phyloP scores from a whole-genome alignment of 2,797 vertebrate genomes.

The Cercopithecus neglectus region DNA sequence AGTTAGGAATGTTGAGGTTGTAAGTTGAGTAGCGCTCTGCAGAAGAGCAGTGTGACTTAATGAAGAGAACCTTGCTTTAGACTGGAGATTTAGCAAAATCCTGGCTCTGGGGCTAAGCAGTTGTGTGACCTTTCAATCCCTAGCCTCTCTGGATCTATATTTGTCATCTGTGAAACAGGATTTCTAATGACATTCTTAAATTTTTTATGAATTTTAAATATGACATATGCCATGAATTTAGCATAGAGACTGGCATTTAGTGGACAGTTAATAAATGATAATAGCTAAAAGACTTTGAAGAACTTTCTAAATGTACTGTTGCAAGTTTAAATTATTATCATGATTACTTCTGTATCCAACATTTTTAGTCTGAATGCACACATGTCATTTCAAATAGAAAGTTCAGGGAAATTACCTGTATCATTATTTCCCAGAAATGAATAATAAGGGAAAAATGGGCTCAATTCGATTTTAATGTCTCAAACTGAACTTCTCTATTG shows the following conservation, averaged over 20 bases:
- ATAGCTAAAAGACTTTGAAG: background rate
- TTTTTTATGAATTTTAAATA: background rate
- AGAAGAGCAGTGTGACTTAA: background rate
- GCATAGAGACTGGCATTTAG: background rate
- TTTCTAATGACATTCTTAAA: background rate
- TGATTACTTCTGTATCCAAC: background rate
- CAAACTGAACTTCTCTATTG: background rate
- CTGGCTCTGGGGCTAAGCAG: background rate
- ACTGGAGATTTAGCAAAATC: background rate
- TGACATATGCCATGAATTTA: background rate
- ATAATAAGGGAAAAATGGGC: background rate
- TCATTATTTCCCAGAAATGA: background rate
- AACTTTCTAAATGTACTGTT: background rate
- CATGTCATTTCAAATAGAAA: background rate
- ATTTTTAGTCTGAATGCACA: background rate
- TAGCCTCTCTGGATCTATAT: background rate
- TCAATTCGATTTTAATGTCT: background rate
- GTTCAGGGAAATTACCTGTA: background rate
- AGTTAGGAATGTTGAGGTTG: background rate
- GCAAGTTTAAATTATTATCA: background rate
- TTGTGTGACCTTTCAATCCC: background rate
- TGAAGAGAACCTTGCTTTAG: background rate
- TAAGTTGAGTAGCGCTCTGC: background rate
- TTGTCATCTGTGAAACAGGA: background rate
- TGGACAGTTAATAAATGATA: background rate